phyloP scores from a whole-genome alignment of 2,888 invertebrate genomes.

The Lysandra bellargus region DNA sequence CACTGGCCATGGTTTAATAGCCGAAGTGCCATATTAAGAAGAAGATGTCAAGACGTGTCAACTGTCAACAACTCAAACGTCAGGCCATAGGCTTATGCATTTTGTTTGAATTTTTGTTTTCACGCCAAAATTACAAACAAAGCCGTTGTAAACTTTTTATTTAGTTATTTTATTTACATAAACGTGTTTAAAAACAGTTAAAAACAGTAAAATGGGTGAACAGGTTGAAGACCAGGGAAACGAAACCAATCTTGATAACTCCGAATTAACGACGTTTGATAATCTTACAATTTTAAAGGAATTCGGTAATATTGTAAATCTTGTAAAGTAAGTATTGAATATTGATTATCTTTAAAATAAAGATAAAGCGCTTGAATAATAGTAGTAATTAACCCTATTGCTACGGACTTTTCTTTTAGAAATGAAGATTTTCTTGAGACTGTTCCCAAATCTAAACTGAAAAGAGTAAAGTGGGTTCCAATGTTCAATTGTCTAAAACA shows the following conservation, averaged over 20 bases:
- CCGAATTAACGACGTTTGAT: slow-evolving; percentile 58
- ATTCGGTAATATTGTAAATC: slow-evolving; percentile 66
- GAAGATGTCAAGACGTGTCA: no score
- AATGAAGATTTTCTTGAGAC: slow-evolving; percentile 72
- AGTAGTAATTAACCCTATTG: background rate
- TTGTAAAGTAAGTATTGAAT: slow-evolving; percentile 55
- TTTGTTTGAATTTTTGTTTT: slow-evolving; percentile 1
- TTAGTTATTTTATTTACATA: background rate
- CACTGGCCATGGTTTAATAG: no score
- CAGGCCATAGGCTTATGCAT: background rate
- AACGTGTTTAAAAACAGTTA: slow-evolving; percentile 13
- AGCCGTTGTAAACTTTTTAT: background rate
- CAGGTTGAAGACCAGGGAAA: slow-evolving; percentile 50
- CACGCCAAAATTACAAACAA: background rate
- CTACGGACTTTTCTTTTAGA: slow-evolving; percentile 42
- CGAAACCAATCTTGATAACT: slow-evolving; percentile 55
- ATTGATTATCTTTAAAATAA: slow-evolving; percentile 27
- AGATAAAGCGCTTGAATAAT: background rate
- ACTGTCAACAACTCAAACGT: no score
- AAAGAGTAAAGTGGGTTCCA: slow-evolving; percentile 69
- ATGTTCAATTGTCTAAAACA: slow-evolving; percentile 71
- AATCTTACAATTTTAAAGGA: slow-evolving; percentile 69
- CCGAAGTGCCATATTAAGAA: no score
- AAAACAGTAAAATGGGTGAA: slow-evolving; percentile 51
- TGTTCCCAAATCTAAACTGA: slow-evolving; percentile 66